phyloP scores from a whole-genome alignment of 2,797 vertebrate species.

The Peromyscus aztecus region DNA sequence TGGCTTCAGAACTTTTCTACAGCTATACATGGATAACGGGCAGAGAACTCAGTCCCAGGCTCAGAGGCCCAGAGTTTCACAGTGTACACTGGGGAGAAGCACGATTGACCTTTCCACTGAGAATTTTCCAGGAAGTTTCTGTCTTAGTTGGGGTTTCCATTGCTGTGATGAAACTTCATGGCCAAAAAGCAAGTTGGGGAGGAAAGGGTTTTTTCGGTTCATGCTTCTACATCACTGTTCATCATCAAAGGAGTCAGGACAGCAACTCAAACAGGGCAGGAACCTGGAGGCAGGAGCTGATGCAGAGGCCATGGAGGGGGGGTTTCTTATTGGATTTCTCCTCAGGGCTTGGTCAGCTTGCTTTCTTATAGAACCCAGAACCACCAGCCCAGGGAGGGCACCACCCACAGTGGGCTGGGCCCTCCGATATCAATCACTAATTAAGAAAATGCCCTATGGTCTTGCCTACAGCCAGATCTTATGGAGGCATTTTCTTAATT shows the following conservation, averaged over 20 bases:
- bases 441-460: neutral
- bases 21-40: neutral
- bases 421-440: too few species aligned
- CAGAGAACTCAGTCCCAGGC: neutral
- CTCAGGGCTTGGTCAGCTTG: neutral
- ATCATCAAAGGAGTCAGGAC: neutral
- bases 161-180: neutral
- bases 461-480: neutral
- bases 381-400: too few species aligned
- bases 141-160: neutral
- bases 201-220: neutral
- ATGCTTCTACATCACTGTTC: neutral
- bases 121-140: neutral
- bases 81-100: neutral
- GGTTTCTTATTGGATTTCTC: neutral
- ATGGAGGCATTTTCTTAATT: neutral
- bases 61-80: neutral
- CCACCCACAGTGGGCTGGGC: neutral
- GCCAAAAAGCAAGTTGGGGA: neutral
- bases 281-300: neutral
- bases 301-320: neutral
- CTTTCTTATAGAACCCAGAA: neutral
- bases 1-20: neutral
- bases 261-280: neutral
- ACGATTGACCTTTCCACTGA: neutral